Conservation (phyloP, 2,113 vertebrate genomes). For the Azemiops feae region DNA sequence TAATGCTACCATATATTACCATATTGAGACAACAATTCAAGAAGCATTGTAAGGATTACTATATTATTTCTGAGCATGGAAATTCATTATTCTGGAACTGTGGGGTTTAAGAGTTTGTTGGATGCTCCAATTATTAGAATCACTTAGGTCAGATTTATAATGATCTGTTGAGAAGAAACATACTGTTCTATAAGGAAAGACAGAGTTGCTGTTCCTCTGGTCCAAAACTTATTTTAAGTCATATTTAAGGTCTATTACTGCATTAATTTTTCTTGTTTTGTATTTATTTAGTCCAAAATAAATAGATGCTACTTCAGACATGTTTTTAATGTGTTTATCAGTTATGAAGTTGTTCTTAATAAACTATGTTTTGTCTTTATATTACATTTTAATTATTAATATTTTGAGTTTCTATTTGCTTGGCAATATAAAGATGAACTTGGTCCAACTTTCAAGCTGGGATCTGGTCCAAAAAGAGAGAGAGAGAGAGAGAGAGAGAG, state of each 20-base stretch:
- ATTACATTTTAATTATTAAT: conserved; percentile 37
- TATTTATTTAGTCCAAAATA: conserved; percentile 36
- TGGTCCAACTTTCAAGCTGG: conserved; percentile 71
- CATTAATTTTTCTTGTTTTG: conserved; percentile 45
- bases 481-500: conserved; percentile 25
- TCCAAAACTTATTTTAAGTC: conserved; percentile 47
- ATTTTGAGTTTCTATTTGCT: conserved; percentile 61
- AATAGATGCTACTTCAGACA: conserved; percentile 23
- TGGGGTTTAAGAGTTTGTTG: not conserved
- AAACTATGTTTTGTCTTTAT: conserved; percentile 30
- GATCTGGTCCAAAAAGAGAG: conserved; percentile 56
- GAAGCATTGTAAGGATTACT: not conserved
- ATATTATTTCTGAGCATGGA: not conserved
- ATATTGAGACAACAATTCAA: not conserved
- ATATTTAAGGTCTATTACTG: conserved; percentile 47
- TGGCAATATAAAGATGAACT: conserved; percentile 63
- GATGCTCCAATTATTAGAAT: not conserved
- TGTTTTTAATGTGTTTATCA: conserved; percentile 48
- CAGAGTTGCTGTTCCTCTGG: conserved; percentile 44
- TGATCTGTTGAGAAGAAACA: conserved; percentile 24
- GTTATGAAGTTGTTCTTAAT: conserved; percentile 43
- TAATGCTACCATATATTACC: not conserved
- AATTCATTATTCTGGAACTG: not conserved
- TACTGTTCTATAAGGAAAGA: not conserved
- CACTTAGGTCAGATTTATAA: not conserved